phyloP scores from a whole-genome alignment of 2,888 invertebrate species.

The Drosophila borborema region DNA sequence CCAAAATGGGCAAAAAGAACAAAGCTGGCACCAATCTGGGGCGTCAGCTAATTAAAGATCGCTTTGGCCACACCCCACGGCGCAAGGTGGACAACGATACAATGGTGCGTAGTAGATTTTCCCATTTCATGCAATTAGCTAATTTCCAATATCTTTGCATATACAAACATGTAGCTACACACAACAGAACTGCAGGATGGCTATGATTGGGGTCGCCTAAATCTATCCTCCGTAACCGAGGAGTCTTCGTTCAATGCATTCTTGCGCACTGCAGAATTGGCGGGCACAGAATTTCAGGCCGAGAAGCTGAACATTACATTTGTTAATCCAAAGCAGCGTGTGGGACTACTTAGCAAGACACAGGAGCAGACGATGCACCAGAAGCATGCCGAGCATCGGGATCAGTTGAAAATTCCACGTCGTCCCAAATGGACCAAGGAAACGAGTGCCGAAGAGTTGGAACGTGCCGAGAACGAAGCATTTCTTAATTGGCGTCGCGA shows the following conservation, averaged over 20 bases:
- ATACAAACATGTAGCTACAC: constrained; percentile 86
- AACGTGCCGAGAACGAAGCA: constrained; percentile 91
- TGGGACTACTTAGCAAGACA: constrained; percentile 87
- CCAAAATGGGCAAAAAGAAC: constrained; percentile 90
- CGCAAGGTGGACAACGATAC: constrained; percentile 90
- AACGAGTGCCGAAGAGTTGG: constrained; percentile 92
- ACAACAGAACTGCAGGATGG: constrained; percentile 96
- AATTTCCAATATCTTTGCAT: neutral
- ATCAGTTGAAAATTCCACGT: constrained; percentile 92
- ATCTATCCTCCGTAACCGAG: constrained; percentile 96
- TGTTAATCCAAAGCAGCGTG: constrained; percentile 88
- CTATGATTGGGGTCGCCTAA: constrained; percentile 95
- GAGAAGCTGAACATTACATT: constrained; percentile 94
- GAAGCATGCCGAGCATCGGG: constrained; percentile 87
- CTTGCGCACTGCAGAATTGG: constrained; percentile 96
- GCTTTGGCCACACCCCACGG: constrained; percentile 88
- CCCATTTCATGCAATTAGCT: neutral
- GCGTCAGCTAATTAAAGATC: constrained; percentile 90
- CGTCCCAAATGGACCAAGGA: constrained; percentile 93
- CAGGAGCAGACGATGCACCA: constrained; percentile 86
- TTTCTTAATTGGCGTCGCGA: constrained; percentile 96
- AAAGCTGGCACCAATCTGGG: constrained; percentile 87
- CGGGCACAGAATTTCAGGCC: constrained; percentile 96
- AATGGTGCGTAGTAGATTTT: constrained; percentile 87
- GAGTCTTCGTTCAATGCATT: constrained; percentile 99